Evolutionary conservation across 2,113 vertebrate genomes (phyloP), one percentile per base, ranked within the genome.

Genomic region (Chaetodon trifascialis): DNA sequence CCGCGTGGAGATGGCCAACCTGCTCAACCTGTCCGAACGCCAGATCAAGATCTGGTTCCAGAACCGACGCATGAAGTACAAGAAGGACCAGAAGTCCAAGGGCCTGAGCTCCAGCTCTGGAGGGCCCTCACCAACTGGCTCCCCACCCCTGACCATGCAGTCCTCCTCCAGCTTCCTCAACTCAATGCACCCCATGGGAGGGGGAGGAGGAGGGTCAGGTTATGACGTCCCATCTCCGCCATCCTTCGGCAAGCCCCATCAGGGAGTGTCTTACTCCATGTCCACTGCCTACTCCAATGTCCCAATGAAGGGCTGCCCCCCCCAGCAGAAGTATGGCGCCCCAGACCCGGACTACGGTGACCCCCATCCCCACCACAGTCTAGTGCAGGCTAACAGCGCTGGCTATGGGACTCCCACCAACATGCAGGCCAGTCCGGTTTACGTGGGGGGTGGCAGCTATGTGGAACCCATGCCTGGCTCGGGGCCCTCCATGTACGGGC

Each of bases 21-120:
- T 99, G 93, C 97, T 99, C 74, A 98, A 98, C 92, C 96, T 99
- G 89, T 98, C 97, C 11, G 98, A 99, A 89, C 94, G 98, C 75
- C 98, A 99, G 95, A 99, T 99, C 94, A 99, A 99, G 95, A 99
- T 99, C 91, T 99, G 98, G 98, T 99, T 99, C 93, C 98, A 99
- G 95, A 99, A 99, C 93, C 89, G 97, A 19, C 95, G 98, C 83
- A 99, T 99, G 98, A 99, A 99, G 86, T 99, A 99, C 89, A 99
- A 99, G 82, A 99, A 99, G 73, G 98, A 99, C 93, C 98, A 99
- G 93, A 99, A 99, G 90, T 96, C 95, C 2, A 99, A 99, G 93
- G 98, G 98, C 80, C 84, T 98, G 91, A 97, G 97, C 49, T 98
- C 97, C 0, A 98, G 98, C 7, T 99, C 98, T 0, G 97, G 97